These are phyloP conservation scores for Paratrypauchen microcephalus DNA, from an alignment of 2,797 vertebrate species.

Conservation along the genomic window DNA sequence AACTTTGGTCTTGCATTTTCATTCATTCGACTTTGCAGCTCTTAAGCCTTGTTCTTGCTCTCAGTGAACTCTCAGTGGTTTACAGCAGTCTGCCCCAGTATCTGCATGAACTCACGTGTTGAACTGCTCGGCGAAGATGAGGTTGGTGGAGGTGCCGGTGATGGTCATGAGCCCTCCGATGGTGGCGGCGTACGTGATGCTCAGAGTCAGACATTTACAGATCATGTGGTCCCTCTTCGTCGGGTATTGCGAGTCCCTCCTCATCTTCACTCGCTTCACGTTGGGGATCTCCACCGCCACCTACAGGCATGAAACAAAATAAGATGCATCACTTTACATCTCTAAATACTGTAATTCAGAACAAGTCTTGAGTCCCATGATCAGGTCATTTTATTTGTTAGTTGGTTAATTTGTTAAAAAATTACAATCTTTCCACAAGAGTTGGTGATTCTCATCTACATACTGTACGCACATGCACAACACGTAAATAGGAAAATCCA, in stretches of 20 bases:
- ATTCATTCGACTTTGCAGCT: neutral
- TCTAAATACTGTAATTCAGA: too few relatives aligned
- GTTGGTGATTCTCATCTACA: too few relatives aligned
- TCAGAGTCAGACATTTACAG: slow-evolving; percentile 95
- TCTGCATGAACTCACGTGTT: slow-evolving; percentile 82
- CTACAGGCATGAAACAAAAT: slow-evolving; percentile 25
- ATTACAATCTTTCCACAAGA: too few relatives aligned
- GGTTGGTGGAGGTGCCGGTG: slow-evolving; percentile 96
- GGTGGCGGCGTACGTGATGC: slow-evolving; percentile 94
- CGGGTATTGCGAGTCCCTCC: slow-evolving; percentile 80
- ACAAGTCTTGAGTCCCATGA: too few relatives aligned
- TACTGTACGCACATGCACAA: too few relatives aligned
- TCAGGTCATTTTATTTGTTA: too few relatives aligned
- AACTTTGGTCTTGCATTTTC: neutral
- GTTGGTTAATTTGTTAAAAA: too few relatives aligned
- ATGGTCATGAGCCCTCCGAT: slow-evolving; percentile 97
- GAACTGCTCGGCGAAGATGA: slow-evolving; percentile 97
- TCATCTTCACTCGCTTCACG: slow-evolving; percentile 64
- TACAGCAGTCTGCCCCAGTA: neutral
- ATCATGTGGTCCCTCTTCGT: slow-evolving; percentile 93
- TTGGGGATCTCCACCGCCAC: slow-evolving; percentile 57
- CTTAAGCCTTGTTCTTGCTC: neutral
- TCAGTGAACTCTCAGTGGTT: neutral
- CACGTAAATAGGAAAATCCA: too few relatives aligned
- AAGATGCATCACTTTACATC: too few relatives aligned